A percentile compares a stretch with the other conserved stretches of the same genome.
These are phyloP conservation scores for Heterochromis multidens DNA, from an alignment of 2,113 vertebrate species.

Conservation along the genomic window DNA sequence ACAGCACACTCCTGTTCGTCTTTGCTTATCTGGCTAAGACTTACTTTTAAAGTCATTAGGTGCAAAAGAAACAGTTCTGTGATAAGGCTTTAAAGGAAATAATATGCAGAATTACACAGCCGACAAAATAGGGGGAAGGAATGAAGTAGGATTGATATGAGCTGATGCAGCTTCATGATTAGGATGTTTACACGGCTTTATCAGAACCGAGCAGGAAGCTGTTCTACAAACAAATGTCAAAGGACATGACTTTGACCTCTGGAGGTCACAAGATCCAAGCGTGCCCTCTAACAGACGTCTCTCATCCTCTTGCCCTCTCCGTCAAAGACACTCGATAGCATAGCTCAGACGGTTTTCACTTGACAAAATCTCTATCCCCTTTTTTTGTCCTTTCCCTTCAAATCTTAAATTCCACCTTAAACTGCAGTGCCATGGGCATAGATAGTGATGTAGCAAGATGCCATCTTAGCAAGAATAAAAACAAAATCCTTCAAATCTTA, in stretches of 20 bases:
- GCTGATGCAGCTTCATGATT: constrained; percentile 47
- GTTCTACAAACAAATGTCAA: constrained; percentile 17
- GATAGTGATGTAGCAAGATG: constrained; percentile 14
- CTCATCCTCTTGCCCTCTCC: not conserved
- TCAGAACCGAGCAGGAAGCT: constrained; percentile 46
- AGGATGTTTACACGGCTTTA: constrained; percentile 65
- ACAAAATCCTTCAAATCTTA: constrained; percentile 23
- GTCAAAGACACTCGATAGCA: not conserved
- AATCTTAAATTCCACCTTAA: not conserved
- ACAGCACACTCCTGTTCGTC: constrained; percentile 54
- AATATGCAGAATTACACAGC: constrained; percentile 52
- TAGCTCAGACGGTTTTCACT: constrained; percentile 4
- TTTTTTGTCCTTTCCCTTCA: constrained; percentile 15
- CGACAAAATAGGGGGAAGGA: constrained; percentile 14
- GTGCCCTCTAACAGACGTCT: not conserved
- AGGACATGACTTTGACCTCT: constrained; percentile 50
- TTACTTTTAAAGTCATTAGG: constrained; percentile 69
- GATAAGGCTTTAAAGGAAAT: constrained; percentile 65
- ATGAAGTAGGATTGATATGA: constrained; percentile 29
- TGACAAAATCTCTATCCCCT: not conserved
- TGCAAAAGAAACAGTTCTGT: constrained; percentile 39
- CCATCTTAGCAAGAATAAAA: constrained; percentile 13
- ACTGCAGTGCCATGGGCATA: not conserved
- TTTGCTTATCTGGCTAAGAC: constrained; percentile 61
- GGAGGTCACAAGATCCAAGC: constrained; percentile 39